Percentiles rank a stretch among this genome's conserved stretches.
Conservation (phyloP, 2,113 vertebrate genomes). For the Paradoxurus hermaphroditus region DNA sequence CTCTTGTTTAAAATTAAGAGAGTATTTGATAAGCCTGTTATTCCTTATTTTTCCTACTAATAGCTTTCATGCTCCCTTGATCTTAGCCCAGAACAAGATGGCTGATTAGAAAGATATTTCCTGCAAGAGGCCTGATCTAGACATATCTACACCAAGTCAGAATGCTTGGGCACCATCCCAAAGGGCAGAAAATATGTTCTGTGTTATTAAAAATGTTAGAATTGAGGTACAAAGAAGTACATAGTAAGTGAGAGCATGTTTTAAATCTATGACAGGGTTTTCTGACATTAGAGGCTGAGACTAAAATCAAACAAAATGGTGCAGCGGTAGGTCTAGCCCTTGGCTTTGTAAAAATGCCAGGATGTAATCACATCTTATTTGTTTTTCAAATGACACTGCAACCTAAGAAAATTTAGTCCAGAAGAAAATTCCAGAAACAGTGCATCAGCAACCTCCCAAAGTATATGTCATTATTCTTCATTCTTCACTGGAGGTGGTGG, state of each 20-base stretch:
- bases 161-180: not conserved
- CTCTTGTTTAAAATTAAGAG: not conserved
- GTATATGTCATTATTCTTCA: not conserved
- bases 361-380: constrained; percentile 20
- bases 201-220: constrained; percentile 23
- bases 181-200: constrained; percentile 17
- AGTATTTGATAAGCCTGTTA: not conserved
- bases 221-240: not conserved
- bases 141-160: not conserved
- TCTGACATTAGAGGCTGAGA: constrained; percentile 11
- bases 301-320: constrained; percentile 24
- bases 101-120: constrained; percentile 35
- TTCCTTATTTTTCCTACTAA: constrained; percentile 28
- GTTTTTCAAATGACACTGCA: constrained; percentile 41
- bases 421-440: not conserved
- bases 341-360: constrained; percentile 44
- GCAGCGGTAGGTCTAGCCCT: not conserved
- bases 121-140: not conserved
- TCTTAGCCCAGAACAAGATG: not conserved
- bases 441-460: not conserved
- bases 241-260: not conserved
- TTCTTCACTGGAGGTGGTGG: not conserved
- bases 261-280: constrained; percentile 32
- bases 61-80: constrained; percentile 17
- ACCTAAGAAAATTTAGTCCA: constrained; percentile 13